These are phyloP conservation scores for Amiota minor DNA, from an alignment of 2,888 invertebrate species.

Conservation along the genomic window DNA sequence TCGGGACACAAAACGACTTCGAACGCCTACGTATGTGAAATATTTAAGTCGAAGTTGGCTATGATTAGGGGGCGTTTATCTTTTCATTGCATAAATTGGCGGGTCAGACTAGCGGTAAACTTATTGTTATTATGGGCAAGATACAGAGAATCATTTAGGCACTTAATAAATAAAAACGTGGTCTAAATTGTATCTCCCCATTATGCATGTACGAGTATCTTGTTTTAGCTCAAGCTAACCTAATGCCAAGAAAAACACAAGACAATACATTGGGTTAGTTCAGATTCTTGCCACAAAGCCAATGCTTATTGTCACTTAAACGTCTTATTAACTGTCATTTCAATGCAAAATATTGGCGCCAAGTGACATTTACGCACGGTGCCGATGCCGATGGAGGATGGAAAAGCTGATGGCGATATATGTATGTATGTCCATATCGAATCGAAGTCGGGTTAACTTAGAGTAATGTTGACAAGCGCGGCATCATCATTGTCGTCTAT, in stretches of 20 bases:
- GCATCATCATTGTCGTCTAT: not conserved
- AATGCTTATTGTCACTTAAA: slow-evolving; percentile 53
- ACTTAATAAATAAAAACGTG: too few species aligned
- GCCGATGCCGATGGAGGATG: slow-evolving; percentile 34
- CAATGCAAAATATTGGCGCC: slow-evolving; percentile 57
- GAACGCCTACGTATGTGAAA: slow-evolving; percentile 30
- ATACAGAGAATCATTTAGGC: too few species aligned
- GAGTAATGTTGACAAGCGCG: slow-evolving; percentile 13
- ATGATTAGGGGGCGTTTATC: slow-evolving; percentile 6
- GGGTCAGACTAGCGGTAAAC: slow-evolving; percentile 15
- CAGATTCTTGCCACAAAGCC: not conserved
- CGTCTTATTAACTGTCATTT: slow-evolving; percentile 58
- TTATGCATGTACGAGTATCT: too few species aligned
- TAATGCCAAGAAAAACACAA: too few species aligned
- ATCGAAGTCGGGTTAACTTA: not conserved
- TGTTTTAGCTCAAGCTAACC: too few species aligned
- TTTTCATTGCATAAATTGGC: slow-evolving; percentile 30
- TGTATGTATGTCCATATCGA: not conserved
- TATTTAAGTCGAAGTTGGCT: not conserved
- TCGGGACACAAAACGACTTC: not conserved
- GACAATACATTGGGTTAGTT: too few species aligned
- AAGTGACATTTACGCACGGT: slow-evolving; percentile 57
- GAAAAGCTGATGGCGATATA: too few species aligned
- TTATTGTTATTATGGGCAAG: not conserved
- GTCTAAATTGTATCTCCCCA: too few species aligned